Evolutionary conservation across 2,888 invertebrate genomes (phyloP).

Genomic region (Brachynemurus nebulosus): DNA sequence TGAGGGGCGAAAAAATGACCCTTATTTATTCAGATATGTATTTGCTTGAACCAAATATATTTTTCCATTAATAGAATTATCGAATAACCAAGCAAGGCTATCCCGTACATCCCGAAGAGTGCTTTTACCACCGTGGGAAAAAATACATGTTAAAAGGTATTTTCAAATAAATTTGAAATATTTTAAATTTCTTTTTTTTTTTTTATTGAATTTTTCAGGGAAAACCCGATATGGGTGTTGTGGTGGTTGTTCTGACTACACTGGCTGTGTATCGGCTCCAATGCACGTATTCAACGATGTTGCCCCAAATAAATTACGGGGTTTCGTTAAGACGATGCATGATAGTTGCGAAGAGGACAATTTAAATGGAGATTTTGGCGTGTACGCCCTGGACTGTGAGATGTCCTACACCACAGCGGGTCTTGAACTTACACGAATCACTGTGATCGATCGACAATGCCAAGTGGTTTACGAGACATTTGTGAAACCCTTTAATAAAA

Average conservation of each 20-base stretch:
- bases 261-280: conserved; percentile 70
- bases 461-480: conserved; percentile 79
- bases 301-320: conserved; percentile 55
- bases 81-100: conserved; percentile 64
- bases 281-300: conserved; percentile 70
- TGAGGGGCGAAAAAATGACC: no score
- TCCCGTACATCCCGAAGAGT: conserved; percentile 59
- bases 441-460: conserved; percentile 69
- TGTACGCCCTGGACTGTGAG: conserved; percentile 96
- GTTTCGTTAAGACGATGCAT: conserved; percentile 59
- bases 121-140: conserved; percentile 85
- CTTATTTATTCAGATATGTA: no score
- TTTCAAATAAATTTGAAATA: not conserved
- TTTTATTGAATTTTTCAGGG: no score
- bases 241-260: conserved; percentile 58
- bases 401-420: conserved; percentile 95
- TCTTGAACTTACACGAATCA: conserved; percentile 80
- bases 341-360: conserved; percentile 29
- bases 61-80: no score
- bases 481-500: conserved; percentile 75
- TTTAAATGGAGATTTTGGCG: conserved; percentile 49
- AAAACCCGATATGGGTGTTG: conserved; percentile 49
- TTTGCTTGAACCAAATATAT: no score
- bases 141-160: conserved; percentile 55
- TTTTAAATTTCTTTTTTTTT: conserved; percentile 7